phyloP scores from a whole-genome alignment of 2,888 invertebrate species.

The Hermodice carunculata region DNA sequence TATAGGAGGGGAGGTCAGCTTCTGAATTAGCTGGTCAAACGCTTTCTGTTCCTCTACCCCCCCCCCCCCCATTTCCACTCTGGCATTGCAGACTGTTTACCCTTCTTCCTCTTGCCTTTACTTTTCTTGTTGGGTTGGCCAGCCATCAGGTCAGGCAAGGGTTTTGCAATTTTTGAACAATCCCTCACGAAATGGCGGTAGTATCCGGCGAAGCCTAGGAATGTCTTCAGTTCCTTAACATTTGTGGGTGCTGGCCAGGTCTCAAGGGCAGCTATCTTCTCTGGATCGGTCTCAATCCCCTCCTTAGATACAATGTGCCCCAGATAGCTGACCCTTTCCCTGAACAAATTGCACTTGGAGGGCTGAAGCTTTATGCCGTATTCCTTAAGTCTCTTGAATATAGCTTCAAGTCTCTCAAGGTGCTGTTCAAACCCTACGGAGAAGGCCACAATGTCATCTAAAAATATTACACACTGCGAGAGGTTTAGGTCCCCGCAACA shows the following conservation, averaged over 20 bases:
- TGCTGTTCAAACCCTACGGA: background rate
- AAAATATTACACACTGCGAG: background rate
- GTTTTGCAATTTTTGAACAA: conserved; percentile 26
- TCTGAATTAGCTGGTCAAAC: background rate
- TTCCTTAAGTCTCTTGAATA: background rate
- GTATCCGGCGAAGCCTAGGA: conserved; percentile 30
- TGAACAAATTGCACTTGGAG: background rate
- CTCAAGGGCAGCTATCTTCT: background rate
- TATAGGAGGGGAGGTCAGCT: conserved; percentile 1
- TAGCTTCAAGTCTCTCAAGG: background rate
- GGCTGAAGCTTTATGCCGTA: no score
- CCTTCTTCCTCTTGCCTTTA: background rate
- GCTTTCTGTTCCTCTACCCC: background rate
- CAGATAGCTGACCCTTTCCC: background rate
- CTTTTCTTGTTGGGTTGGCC: no score
- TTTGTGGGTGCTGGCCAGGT: conserved; percentile 13
- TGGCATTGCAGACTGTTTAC: no score
- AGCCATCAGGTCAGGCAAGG: conserved; percentile 18
- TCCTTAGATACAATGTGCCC: conserved; percentile 7
- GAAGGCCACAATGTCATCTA: conserved; percentile 2
- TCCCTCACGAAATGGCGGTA: conserved; percentile 28
- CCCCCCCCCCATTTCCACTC: no score
- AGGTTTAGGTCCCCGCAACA: background rate
- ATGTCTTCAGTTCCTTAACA: conserved; percentile 20
- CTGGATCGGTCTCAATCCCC: no score